Conservation (phyloP, 2,888 invertebrate species). For the Melangyna quadrimaculata region DNA sequence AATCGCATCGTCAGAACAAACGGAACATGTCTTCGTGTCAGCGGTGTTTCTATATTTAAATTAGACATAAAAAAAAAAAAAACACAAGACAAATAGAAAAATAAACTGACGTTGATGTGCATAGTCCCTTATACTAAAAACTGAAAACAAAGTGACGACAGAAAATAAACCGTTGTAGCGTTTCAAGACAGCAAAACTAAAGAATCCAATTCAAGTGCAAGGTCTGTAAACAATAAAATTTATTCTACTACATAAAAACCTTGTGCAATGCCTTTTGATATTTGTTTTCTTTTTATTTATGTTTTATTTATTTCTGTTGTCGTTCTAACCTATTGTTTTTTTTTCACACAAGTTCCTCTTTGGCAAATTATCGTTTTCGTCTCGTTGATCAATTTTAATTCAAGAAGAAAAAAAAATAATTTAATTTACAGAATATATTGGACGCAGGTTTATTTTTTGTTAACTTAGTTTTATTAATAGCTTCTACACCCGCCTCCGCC, state of each 20-base stretch:
- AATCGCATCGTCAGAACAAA: slow-evolving; percentile 55
- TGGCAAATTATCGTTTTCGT: not conserved
- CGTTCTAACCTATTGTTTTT: slow-evolving; percentile 28
- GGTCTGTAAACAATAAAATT: slow-evolving; percentile 69
- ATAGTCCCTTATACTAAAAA: slow-evolving; percentile 32
- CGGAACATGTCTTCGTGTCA: slow-evolving; percentile 68
- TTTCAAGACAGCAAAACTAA: slow-evolving; percentile 59
- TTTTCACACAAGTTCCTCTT: slow-evolving; percentile 29
- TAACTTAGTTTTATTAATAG: slow-evolving; percentile 50
- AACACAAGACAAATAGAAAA: slow-evolving; percentile 25
- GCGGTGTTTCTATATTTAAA: slow-evolving; percentile 67
- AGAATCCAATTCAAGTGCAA: slow-evolving; percentile 70
- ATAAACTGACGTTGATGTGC: slow-evolving; percentile 55
- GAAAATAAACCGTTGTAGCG: slow-evolving; percentile 59
- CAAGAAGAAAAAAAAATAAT: slow-evolving; percentile 25
- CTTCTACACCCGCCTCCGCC: slow-evolving; percentile 31
- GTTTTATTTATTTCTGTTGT: slow-evolving; percentile 17
- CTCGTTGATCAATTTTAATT: slow-evolving; percentile 42
- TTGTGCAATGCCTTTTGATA: slow-evolving; percentile 45
- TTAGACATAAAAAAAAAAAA: slow-evolving; percentile 30
- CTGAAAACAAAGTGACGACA: slow-evolving; percentile 48
- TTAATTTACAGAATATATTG: slow-evolving; percentile 42
- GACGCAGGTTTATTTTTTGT: slow-evolving; percentile 34
- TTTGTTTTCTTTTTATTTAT: slow-evolving; percentile 16
- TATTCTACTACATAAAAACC: slow-evolving; percentile 54